Evolutionary conservation across 2,797 vertebrate genomes (phyloP).

Genomic region (Artibeus jamaicensis): DNA sequence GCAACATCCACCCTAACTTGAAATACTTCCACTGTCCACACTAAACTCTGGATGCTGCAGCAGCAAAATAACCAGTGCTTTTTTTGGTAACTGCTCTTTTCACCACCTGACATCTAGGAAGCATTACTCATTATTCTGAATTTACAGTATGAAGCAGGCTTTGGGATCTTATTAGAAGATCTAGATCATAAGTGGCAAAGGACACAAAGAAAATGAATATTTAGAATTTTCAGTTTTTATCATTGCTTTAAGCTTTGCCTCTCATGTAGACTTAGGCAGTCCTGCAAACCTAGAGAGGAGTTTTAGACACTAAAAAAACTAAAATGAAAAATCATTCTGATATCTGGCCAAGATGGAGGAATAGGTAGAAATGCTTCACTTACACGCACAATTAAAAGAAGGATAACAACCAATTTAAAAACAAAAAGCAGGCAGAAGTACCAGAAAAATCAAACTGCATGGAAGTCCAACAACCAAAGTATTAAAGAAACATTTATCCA

Average conservation of each 20-base stretch:
- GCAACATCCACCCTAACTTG: background rate
- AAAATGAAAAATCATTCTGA: background rate
- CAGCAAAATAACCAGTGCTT: fast-evolving
- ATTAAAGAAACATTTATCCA: too few relatives aligned
- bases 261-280: background rate
- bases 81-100: background rate
- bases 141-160: background rate
- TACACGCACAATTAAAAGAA: too few relatives aligned
- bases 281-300: background rate
- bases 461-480: too few relatives aligned
- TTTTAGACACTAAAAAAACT: background rate
- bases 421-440: too few relatives aligned
- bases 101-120: background rate
- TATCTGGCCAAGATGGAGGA: too few relatives aligned
- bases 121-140: background rate
- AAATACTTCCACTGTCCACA: background rate
- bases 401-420: too few relatives aligned
- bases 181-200: background rate
- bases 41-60: background rate
- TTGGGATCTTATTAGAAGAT: background rate
- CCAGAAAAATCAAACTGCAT: too few relatives aligned
- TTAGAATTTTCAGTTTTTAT: background rate
- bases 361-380: too few relatives aligned
- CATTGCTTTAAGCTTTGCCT: background rate
- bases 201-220: background rate